These are phyloP conservation scores for Candidula unifasciata DNA, from an alignment of 2,888 invertebrate species.

Conservation along the genomic window DNA sequence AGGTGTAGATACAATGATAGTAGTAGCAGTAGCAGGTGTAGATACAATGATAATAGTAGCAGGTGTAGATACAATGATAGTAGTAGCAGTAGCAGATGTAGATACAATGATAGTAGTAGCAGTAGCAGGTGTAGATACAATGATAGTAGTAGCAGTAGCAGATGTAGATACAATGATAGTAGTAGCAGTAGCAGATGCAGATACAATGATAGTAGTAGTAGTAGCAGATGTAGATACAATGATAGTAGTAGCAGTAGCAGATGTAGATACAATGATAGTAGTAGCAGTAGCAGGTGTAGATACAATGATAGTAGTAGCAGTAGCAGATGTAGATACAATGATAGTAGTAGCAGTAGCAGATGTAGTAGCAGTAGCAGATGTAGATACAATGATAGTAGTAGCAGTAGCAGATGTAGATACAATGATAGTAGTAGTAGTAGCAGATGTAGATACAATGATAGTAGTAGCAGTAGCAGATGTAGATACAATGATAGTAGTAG, in stretches of 20 bases:
- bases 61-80: conserved; percentile 27
- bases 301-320: conserved; percentile 4
- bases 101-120: conserved; percentile 7
- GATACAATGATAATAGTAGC: conserved; percentile 21
- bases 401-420: background rate
- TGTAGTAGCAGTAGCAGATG: background rate
- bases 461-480: too few relatives aligned
- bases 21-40: conserved; percentile 36
- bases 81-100: conserved; percentile 13
- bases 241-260: conserved; percentile 31
- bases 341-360: background rate
- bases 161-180: conserved; percentile 15
- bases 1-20: conserved; percentile 9
- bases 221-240: conserved; percentile 15
- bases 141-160: conserved; percentile 1
- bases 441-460: too few relatives aligned
- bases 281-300: background rate
- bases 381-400: background rate
- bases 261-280: too few relatives aligned
- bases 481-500: too few relatives aligned
- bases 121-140: conserved; percentile 12
- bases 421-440: background rate
- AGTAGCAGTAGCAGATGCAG: conserved; percentile 28
- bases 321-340: background rate
- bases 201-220: conserved; percentile 26